These are phyloP conservation scores for Scomber colias DNA, from an alignment of 2,113 vertebrate species.

Conservation along the genomic window DNA sequence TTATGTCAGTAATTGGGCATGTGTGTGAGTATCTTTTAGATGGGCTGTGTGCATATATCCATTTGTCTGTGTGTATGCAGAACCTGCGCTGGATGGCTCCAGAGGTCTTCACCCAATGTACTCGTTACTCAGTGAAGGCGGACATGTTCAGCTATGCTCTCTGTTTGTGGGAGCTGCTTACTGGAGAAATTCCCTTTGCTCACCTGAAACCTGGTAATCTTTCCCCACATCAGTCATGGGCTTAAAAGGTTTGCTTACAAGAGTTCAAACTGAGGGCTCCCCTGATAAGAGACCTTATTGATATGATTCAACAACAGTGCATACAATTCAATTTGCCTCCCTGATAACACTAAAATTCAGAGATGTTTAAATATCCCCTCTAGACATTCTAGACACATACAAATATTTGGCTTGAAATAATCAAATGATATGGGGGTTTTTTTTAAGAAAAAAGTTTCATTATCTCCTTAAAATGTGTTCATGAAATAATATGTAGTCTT, in stretches of 20 bases:
- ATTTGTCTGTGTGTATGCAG: slow-evolving; percentile 74
- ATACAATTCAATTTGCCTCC: too few relatives aligned
- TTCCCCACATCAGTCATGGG: background rate
- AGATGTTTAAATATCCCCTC: too few relatives aligned
- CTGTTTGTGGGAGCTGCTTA: slow-evolving; percentile 96
- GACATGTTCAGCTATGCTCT: slow-evolving; percentile 96
- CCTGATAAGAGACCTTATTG: too few relatives aligned
- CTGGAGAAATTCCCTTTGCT: slow-evolving; percentile 94
- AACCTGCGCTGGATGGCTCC: slow-evolving; percentile 98
- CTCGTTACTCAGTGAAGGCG: slow-evolving; percentile 93
- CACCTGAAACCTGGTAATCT: slow-evolving; percentile 94
- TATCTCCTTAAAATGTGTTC: too few relatives aligned
- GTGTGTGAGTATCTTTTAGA: background rate
- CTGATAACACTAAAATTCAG: too few relatives aligned
- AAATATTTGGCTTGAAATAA: too few relatives aligned
- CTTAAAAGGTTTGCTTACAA: background rate
- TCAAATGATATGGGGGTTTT: too few relatives aligned
- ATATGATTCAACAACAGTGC: too few relatives aligned
- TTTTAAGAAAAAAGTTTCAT: too few relatives aligned
- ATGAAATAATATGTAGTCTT: too few relatives aligned
- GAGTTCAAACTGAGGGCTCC: background rate
- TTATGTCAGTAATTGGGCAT: slow-evolving; percentile 59
- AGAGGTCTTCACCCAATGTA: slow-evolving; percentile 95
- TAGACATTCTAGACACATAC: too few relatives aligned
- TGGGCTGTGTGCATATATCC: slow-evolving; percentile 8